These are phyloP conservation scores for Lophura nycthemera DNA, from an alignment of 2,113 vertebrate species.

Conservation along the genomic window DNA sequence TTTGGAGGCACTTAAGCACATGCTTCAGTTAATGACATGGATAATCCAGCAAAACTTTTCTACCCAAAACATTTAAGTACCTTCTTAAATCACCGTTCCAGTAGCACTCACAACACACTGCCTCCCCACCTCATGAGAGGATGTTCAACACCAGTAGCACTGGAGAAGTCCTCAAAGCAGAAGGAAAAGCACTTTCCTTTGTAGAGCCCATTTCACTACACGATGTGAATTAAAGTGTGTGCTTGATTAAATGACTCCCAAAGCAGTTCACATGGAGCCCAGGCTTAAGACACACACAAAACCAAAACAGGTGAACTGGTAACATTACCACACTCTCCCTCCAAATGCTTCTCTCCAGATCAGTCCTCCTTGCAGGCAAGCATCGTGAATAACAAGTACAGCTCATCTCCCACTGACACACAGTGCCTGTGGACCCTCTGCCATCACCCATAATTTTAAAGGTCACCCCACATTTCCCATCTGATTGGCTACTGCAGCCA, in stretches of 20 bases:
- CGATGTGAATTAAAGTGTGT: neutral
- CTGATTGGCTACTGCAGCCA: neutral
- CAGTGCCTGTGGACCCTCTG: fast-evolving
- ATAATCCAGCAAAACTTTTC: neutral
- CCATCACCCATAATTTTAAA: neutral
- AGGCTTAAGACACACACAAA: neutral
- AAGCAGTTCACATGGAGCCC: neutral
- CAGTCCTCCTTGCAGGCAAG: neutral
- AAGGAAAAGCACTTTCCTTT: neutral
- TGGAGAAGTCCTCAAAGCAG: neutral
- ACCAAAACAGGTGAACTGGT: neutral
- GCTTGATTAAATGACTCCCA: neutral
- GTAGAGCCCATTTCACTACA: neutral
- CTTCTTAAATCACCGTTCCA: neutral
- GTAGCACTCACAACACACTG: neutral
- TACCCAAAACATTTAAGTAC: neutral
- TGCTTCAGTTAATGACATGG: neutral
- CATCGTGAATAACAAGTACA: neutral
- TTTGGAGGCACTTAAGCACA: neutral
- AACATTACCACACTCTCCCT: neutral
- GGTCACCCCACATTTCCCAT: neutral
- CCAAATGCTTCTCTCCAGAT: neutral
- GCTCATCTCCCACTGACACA: fast-evolving
- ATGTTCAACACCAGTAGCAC: fast-evolving
- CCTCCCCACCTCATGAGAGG: fast-evolving